Evolutionary conservation across 2,888 invertebrate species (phyloP).

Genomic region (Furcula furcula): DNA sequence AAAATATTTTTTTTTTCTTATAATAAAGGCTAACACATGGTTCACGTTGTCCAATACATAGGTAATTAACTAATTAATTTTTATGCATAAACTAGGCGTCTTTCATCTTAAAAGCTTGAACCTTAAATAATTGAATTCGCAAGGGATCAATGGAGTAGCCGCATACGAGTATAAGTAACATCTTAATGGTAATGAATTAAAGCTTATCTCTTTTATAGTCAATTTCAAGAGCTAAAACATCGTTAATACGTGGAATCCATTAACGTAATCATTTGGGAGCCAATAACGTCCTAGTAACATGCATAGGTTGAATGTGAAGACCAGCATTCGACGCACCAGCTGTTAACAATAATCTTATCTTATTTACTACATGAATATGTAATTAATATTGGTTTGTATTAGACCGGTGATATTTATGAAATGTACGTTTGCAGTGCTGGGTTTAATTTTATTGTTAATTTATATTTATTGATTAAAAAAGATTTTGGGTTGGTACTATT

Average conservation of each 20-base stretch:
- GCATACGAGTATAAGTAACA: conserved; percentile 45
- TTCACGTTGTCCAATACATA: no score
- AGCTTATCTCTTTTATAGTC: conserved; percentile 73
- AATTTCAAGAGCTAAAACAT: conserved; percentile 66
- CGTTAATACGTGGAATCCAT: conserved; percentile 70
- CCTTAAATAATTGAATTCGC: conserved; percentile 41
- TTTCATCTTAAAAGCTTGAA: conserved; percentile 21
- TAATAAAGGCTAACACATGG: no score
- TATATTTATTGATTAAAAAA: no score
- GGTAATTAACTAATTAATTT: no score
- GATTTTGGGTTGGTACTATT: no score
- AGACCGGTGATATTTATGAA: no score
- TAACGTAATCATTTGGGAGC: conserved; percentile 72
- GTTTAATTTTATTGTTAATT: no score
- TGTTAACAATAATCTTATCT: conserved; percentile 40
- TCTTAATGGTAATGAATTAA: conserved; percentile 67
- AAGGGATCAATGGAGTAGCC: conserved; percentile 42
- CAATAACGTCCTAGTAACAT: conserved; percentile 68
- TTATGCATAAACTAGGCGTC: conserved; percentile 13
- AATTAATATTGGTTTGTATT: conserved; percentile 41
- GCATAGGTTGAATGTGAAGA: conserved; percentile 47
- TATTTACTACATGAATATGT: conserved; percentile 39
- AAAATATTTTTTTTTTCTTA: no score
- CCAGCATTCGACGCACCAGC: conserved; percentile 23
- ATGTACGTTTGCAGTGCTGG: no score